Percentiles rank a stretch among this genome's conserved stretches.
These are phyloP conservation scores for Halcyon smyrnensis DNA, from an alignment of 2,797 vertebrate species.

Conservation along the genomic window DNA sequence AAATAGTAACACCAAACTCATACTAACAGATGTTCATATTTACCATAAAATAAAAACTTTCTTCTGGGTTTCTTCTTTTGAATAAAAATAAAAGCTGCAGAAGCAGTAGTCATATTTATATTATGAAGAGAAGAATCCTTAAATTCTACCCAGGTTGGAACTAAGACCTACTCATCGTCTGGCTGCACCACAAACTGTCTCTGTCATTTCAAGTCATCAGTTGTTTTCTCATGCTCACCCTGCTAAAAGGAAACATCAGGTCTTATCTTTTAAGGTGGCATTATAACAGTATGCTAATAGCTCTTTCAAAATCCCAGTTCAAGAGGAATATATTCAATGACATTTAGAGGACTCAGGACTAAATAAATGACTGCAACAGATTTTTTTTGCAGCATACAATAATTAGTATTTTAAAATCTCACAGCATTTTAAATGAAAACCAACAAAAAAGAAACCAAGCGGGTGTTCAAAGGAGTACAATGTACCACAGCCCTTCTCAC, in stretches of 20 bases:
- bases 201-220: background rate
- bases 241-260: background rate
- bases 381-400: background rate
- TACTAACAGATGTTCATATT: slow-evolving; percentile 69
- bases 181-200: background rate
- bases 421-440: background rate
- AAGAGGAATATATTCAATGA: background rate
- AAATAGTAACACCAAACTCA: slow-evolving; percentile 27
- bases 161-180: background rate
- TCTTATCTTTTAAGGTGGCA: background rate
- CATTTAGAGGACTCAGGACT: background rate
- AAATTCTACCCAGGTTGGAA: background rate
- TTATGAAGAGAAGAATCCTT: background rate
- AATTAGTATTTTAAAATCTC: background rate
- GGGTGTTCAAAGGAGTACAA: background rate
- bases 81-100: slow-evolving; percentile 42
- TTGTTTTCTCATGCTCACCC: background rate
- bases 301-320: background rate
- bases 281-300: background rate
- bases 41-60: slow-evolving; percentile 45
- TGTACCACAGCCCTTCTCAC: background rate
- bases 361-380: fast-evolving
- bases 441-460: background rate
- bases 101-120: background rate
- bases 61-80: background rate